Conservation (phyloP, 2,888 invertebrate species). For the Steinernema scapterisci region DNA sequence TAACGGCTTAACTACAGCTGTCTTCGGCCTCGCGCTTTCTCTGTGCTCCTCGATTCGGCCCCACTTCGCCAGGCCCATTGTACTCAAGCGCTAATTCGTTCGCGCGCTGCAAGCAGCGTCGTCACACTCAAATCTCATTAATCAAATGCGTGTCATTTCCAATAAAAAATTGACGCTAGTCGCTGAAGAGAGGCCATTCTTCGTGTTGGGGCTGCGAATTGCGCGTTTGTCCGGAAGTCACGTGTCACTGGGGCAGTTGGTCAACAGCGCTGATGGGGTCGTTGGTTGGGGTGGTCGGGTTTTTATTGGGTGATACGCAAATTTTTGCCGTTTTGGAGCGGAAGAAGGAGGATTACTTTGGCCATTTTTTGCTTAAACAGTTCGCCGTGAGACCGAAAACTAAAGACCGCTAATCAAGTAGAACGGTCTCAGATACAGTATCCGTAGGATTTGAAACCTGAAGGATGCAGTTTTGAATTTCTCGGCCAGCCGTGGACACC, state of each 20-base stretch:
- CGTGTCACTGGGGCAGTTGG: no score
- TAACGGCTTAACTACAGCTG: conserved; percentile 29
- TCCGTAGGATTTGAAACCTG: background rate
- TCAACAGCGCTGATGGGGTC: no score
- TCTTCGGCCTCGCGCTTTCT: background rate
- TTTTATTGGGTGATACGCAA: no score
- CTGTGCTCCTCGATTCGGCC: background rate
- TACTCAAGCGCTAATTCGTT: background rate
- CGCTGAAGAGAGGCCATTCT: background rate
- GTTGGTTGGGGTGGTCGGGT: no score
- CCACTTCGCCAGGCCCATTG: background rate
- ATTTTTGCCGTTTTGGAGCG: no score
- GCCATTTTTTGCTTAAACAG: no score
- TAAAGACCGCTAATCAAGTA: no score
- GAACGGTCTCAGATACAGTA: no score
- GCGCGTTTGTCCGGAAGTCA: background rate
- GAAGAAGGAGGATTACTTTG: no score
- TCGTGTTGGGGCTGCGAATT: background rate
- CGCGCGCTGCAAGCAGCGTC: background rate
- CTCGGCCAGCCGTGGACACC: no score
- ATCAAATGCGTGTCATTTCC: conserved; percentile 22
- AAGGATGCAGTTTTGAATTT: background rate
- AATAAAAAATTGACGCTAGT: conserved; percentile 25
- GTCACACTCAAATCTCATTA: conserved; percentile 28
- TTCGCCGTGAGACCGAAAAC: no score